Conservation (phyloP, 2,113 vertebrate species). For the Carassius gibelio region DNA sequence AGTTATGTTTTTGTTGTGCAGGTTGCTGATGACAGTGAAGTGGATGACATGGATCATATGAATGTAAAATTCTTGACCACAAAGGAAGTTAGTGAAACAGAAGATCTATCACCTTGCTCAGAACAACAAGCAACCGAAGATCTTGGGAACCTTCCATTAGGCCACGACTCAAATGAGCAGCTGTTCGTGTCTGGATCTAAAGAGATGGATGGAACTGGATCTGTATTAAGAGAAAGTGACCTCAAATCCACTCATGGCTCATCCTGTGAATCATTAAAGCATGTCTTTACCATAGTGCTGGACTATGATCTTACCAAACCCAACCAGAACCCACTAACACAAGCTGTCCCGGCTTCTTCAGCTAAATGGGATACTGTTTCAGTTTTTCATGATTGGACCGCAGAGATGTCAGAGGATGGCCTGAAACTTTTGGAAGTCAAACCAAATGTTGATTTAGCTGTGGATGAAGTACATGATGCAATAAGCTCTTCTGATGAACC, state of each 20-base stretch:
- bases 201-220: not conserved
- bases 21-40: not conserved
- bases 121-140: not conserved
- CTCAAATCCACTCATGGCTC: not conserved
- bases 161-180: not conserved
- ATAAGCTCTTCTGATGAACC: not conserved
- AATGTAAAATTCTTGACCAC: not conserved
- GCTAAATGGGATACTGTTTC: not conserved
- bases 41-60: not conserved
- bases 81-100: slow-evolving; percentile 1
- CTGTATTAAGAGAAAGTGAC: not conserved
- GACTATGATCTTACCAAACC: not conserved
- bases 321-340: not conserved
- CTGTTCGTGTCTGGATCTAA: not conserved
- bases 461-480: not conserved
- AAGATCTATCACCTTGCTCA: not conserved
- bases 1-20: slow-evolving; percentile 3
- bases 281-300: not conserved
- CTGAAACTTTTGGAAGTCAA: not conserved
- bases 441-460: not conserved
- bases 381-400: not conserved
- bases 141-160: not conserved
- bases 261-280: not conserved
- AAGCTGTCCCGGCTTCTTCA: not conserved
- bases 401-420: not conserved